Evolutionary conservation across 2,797 vertebrate species (phyloP), one percentile per base, ranked within the genome.

Genomic region (Staurois parvus): DNA sequence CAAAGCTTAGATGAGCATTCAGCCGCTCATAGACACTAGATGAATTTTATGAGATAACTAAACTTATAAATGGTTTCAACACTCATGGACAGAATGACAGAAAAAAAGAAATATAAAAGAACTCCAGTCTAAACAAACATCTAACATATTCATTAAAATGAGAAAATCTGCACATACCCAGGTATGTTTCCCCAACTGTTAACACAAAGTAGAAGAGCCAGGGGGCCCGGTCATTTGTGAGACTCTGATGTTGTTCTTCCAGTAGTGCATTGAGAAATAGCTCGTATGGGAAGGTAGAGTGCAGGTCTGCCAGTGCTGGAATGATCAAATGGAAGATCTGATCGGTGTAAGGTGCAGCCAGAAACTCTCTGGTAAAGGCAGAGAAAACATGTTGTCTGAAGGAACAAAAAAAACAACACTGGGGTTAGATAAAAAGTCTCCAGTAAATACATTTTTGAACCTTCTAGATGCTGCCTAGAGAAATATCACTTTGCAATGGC

Each of bases 131-230:
- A 17, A 19, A 52, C 45, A 48, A 17, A 48, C 12, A 48, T 15
- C 6, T 56, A 1, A 59, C 15, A 19, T 4, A 0, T 17, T 52
- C 19, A 59, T 21, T 59, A 24, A 8, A n/a, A 59, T 59, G 21
- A 59, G 5, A 66, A 34, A n/a, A 37, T 21, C 32, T 34, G 19
- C 19, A 87, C 93, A 91, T 91, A 99, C 98, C 95, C 89, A 99
- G 91, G 34, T 95, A 94, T 6, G 93, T 97, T 92, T 99, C 97
- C 45, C 97, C 98, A 48, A 95, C 94, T 76, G 95, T 97, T 79
- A 99, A 95, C 79, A 99, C 97, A 79, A 98, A 98, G 92, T 99
- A 98, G 90, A 99, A 97, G 81, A 99, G 95, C 98, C 98, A 99
- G 0, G 98, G 98, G 0, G 97, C 96, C 88, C 92, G 92, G 83